Evolutionary conservation across 2,113 vertebrate genomes (phyloP).

Genomic region (Anguilla japonica): DNA sequence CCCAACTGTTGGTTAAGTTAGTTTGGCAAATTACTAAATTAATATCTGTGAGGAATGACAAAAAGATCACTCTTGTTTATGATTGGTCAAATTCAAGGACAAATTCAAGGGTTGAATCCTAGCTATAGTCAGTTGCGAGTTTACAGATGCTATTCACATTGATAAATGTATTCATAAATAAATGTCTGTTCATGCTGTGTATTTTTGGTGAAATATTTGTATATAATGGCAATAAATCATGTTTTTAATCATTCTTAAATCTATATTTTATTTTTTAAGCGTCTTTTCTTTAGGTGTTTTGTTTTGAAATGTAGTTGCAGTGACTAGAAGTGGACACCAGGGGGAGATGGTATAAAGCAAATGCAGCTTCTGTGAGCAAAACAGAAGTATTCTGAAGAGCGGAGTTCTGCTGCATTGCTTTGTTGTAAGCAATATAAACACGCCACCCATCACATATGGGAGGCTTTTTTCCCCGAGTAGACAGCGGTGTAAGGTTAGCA

Average conservation of each 20-base stretch:
- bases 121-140: too few relatives aligned
- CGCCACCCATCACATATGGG: not conserved
- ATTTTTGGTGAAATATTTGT: not conserved
- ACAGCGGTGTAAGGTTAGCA: not conserved
- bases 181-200: not conserved
- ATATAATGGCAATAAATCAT: not conserved
- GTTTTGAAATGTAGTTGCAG: constrained; percentile 2
- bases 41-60: too few relatives aligned
- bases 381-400: not conserved
- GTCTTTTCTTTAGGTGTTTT: not conserved
- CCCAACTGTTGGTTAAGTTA: too few relatives aligned
- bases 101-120: too few relatives aligned
- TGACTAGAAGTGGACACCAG: constrained; percentile 41
- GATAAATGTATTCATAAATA: not conserved
- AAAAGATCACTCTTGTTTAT: too few relatives aligned
- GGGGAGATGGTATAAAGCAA: constrained; percentile 47
- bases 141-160: not conserved
- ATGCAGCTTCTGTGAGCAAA: constrained; percentile 1
- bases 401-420: not conserved
- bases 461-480: not conserved
- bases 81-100: too few relatives aligned
- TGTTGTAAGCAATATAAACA: not conserved
- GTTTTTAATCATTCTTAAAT: not conserved
- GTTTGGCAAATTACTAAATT: too few relatives aligned
- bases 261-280: not conserved